A percentile compares a stretch with the other conserved stretches of the same genome.
phyloP scores from a whole-genome alignment of 2,797 vertebrate species.

The Tympanoctomys barrerae region DNA sequence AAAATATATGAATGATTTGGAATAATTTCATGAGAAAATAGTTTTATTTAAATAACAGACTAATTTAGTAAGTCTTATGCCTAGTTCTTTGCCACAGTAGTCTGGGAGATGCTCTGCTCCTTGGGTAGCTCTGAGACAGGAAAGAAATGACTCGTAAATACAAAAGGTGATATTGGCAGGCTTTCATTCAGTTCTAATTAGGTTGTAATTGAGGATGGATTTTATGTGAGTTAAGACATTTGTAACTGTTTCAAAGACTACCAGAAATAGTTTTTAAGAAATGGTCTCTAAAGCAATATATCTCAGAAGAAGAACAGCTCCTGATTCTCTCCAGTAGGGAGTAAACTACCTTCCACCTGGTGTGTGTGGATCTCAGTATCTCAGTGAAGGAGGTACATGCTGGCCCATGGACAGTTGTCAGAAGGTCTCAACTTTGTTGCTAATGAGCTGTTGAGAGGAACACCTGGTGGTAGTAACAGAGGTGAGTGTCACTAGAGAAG shows the following conservation, averaged over 20 bases:
- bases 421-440: neutral
- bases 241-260: conserved; percentile 38
- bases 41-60: neutral
- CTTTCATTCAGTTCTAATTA: conserved; percentile 15
- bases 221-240: neutral
- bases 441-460: neutral
- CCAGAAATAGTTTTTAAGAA: neutral
- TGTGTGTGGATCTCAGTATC: neutral
- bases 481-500: neutral
- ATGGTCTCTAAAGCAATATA: neutral
- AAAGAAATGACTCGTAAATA: neutral
- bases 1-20: neutral
- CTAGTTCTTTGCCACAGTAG: neutral
- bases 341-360: neutral
- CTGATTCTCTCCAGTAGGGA: neutral
- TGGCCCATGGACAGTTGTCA: neutral
- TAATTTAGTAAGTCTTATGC: conserved; percentile 25
- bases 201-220: neutral
- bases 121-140: neutral
- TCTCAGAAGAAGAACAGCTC: neutral
- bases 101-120: neutral
- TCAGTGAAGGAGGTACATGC: neutral
- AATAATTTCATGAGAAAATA: neutral
- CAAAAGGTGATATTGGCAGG: neutral
- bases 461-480: neutral